Conservation (phyloP, 2,888 invertebrate genomes). For the Drosophila kambysellisi region DNA sequence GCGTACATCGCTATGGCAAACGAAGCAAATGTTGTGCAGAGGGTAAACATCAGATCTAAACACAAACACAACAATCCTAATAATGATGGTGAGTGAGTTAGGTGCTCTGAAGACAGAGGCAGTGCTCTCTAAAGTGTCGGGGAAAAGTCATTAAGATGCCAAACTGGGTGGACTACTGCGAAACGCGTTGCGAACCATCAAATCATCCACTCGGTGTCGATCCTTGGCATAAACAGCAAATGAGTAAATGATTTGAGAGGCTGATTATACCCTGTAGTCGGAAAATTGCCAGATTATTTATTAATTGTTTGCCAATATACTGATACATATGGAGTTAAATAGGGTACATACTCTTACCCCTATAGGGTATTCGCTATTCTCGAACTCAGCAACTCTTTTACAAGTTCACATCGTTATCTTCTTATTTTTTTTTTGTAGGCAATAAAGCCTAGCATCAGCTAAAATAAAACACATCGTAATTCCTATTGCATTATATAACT, state of each 20-base stretch:
- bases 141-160: slow-evolving; percentile 46
- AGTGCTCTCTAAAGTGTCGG: slow-evolving; percentile 36
- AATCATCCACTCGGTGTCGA: background rate
- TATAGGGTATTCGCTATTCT: background rate
- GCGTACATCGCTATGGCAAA: slow-evolving; percentile 15
- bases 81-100: slow-evolving; percentile 32
- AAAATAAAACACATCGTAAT: slow-evolving; percentile 32
- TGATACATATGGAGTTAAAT: background rate
- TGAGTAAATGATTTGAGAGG: slow-evolving; percentile 5
- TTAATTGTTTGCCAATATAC: background rate
- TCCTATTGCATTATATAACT: slow-evolving; percentile 45
- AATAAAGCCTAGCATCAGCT: background rate
- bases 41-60: slow-evolving; percentile 4
- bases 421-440: background rate
- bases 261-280: background rate
- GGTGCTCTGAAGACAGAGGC: slow-evolving; percentile 10
- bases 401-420: no score
- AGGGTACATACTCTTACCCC: background rate
- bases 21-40: slow-evolving; percentile 10
- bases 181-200: slow-evolving; percentile 15
- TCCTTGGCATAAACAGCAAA: background rate
- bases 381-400: background rate
- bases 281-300: background rate
- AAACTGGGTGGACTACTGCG: background rate
- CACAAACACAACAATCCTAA: slow-evolving; percentile 34